phyloP scores from a whole-genome alignment of 2,113 vertebrate species.

The Isichthys henryi region DNA sequence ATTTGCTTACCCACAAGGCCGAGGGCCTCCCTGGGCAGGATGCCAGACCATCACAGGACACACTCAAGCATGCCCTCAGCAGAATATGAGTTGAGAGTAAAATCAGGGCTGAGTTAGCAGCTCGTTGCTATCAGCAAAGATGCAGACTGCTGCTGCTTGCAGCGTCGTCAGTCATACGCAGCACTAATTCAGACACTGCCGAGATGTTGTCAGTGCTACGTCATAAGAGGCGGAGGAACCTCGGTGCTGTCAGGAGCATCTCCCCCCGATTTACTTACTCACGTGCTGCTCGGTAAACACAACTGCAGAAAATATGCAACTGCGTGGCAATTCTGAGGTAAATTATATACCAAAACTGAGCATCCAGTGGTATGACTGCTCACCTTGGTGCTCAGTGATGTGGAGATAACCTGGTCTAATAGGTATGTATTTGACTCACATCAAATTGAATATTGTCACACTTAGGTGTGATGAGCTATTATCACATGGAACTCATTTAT shows the following conservation, averaged over 20 bases:
- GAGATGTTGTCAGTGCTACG: no score
- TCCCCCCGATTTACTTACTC: not conserved
- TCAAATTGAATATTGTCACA: not conserved
- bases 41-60: not conserved
- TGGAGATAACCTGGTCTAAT: not conserved
- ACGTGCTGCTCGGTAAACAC: not conserved
- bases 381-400: not conserved
- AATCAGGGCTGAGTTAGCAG: not conserved
- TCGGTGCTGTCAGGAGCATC: not conserved
- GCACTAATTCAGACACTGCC: not conserved
- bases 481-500: not conserved
- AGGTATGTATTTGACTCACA: not conserved
- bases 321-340: not conserved
- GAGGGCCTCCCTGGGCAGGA: not conserved
- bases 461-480: not conserved
- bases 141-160: not conserved
- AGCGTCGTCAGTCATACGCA: not conserved
- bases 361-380: not conserved
- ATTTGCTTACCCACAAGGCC: not conserved
- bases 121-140: not conserved
- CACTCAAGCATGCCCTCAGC: not conserved
- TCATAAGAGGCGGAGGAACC: not conserved
- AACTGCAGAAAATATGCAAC: not conserved
- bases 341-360: not conserved
- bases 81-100: not conserved